phyloP scores from a whole-genome alignment of 1,140 invertebrate genomes.

The Dendrolimus punctatus region DNA sequence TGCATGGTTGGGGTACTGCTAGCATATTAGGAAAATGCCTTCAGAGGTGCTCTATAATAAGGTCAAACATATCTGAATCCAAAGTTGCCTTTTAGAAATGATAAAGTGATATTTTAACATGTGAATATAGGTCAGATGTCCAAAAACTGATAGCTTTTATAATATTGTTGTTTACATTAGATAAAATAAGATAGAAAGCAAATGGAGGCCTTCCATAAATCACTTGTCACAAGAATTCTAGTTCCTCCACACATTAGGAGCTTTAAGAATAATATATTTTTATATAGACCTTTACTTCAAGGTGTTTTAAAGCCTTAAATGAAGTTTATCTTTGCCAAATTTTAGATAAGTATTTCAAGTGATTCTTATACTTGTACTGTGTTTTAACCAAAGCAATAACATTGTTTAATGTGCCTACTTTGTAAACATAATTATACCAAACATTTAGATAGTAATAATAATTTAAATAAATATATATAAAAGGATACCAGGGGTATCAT shows the following conservation, averaged over 20 bases:
- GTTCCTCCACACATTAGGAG: conserved; percentile 56
- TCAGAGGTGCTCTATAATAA: conserved; percentile 60
- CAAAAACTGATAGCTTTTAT: conserved; percentile 47
- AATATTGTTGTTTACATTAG: conserved; percentile 52
- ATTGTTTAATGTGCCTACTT: conserved; percentile 63
- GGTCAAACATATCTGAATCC: conserved; percentile 65
- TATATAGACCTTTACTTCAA: conserved; percentile 48
- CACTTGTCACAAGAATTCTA: conserved; percentile 44
- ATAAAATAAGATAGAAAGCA: conserved; percentile 36
- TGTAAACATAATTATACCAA: conserved; percentile 49
- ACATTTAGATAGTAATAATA: conserved; percentile 50
- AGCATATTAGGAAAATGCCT: conserved; percentile 50
- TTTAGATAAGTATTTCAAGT: conserved; percentile 63
- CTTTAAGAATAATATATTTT: conserved; percentile 65
- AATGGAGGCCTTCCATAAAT: conserved; percentile 45
- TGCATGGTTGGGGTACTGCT: conserved; percentile 56
- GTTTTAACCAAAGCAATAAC: conserved; percentile 69
- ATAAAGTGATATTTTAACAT: conserved; percentile 59
- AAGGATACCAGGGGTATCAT: conserved; percentile 21
- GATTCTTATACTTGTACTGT: conserved; percentile 48
- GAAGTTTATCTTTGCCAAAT: conserved; percentile 57
- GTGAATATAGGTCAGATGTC: conserved; percentile 57
- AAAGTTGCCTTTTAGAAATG: conserved; percentile 72
- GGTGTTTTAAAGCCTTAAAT: conserved; percentile 40
- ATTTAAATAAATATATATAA: conserved; percentile 26